phyloP scores from a whole-genome alignment of 2,113 vertebrate species.

The Phylloscopus whistleri region DNA sequence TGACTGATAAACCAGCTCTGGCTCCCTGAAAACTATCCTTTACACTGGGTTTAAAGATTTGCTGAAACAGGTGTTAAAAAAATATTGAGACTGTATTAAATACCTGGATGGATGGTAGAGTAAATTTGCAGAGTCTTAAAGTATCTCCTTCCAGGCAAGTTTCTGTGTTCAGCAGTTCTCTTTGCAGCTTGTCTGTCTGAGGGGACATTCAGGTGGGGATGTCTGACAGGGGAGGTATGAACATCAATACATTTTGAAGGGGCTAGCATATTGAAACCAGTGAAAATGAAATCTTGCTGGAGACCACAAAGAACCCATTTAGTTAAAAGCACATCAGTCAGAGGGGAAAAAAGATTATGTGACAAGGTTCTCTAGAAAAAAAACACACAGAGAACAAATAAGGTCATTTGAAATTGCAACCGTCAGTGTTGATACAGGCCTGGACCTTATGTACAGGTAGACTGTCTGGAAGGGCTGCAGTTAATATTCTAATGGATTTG shows the following conservation, averaged over 20 bases:
- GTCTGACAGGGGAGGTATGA: neutral
- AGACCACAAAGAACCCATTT: neutral
- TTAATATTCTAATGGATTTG: neutral
- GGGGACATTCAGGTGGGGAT: neutral
- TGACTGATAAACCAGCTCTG: neutral
- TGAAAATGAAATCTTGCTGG: neutral
- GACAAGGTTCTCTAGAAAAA: neutral
- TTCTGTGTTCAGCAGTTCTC: neutral
- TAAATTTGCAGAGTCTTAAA: neutral
- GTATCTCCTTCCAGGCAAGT: neutral
- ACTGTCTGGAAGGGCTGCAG: neutral
- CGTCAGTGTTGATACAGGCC: neutral
- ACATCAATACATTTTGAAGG: neutral
- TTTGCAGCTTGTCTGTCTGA: neutral
- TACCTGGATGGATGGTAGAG: neutral
- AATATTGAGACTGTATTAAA: neutral
- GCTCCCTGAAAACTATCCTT: neutral
- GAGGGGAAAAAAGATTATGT: neutral
- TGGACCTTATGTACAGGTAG: neutral
- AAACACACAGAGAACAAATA: neutral
- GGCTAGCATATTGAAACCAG: neutral
- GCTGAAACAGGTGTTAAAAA: neutral
- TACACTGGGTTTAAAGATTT: neutral
- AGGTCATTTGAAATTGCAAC: neutral
- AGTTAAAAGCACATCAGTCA: neutral